phyloP scores from a whole-genome alignment of 2,797 vertebrate genomes.

The Benthosema pterotum region DNA sequence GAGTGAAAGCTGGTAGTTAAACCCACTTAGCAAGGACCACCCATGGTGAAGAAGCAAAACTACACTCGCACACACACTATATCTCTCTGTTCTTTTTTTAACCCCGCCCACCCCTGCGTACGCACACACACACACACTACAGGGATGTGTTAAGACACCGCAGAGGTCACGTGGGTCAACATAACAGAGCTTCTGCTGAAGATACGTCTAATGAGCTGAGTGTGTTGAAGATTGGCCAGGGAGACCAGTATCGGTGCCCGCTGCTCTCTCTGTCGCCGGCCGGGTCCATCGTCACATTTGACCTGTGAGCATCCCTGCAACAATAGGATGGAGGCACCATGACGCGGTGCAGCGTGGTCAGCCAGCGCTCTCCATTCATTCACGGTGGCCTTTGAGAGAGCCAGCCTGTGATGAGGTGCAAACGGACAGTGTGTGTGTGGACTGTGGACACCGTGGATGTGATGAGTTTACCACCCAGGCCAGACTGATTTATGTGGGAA shows the following conservation, averaged over 20 bases:
- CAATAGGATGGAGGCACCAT: not conserved
- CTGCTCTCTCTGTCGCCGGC: not conserved
- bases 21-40: conserved; percentile 66
- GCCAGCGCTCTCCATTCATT: conserved; percentile 32
- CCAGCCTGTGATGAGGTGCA: conserved; percentile 63
- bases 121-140: conserved; percentile 40
- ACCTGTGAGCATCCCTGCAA: not conserved
- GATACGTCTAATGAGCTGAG: conserved; percentile 27
- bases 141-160: conserved; percentile 32
- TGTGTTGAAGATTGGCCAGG: conserved; percentile 7
- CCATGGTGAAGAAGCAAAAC: conserved; percentile 51
- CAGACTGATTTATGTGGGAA: conserved; percentile 86
- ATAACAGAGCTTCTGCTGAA: conserved; percentile 21
- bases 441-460: conserved; percentile 72
- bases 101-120: conserved; percentile 24
- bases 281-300: not conserved
- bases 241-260: not conserved
- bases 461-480: conserved; percentile 85
- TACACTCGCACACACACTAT: conserved; percentile 8
- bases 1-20: conserved; percentile 59
- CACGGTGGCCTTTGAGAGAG: conserved; percentile 55
- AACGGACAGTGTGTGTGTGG: conserved; percentile 59
- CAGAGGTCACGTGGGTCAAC: conserved; percentile 30
- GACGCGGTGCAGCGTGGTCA: conserved; percentile 14
- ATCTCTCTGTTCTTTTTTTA: conserved; percentile 36